Base-by-base conservation (phyloP, 2,797 vertebrate genomes). In the Cyclopterus lumpus region DNA sequence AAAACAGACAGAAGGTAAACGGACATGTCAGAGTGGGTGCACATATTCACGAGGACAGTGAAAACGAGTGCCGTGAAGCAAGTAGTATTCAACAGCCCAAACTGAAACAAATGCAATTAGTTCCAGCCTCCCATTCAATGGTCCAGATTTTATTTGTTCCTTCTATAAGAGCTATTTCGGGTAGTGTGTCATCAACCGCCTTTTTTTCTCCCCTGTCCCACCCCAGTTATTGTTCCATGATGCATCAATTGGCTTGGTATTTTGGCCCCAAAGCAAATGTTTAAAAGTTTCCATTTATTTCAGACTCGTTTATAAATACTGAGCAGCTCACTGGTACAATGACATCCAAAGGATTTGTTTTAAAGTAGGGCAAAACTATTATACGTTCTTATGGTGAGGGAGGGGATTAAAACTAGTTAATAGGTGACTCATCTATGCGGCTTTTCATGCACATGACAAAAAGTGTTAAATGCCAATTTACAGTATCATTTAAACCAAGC, bases 281-380 rank as follows among this genome's bases (percentile, higher is more conserved):
- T 83, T 83, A 80, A 88, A 91, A 84, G 72, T 79, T 79, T 67
- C 82, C 65, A 89, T 93, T 92, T 89, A 93, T 93, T 92, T 90
- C 83, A 88, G 59, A 83, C 73, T 88, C 48, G 78, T 71, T 89
- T 77, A 93, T 91, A 93, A 93, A 92, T 93, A 91, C 84, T 36
- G 76, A 89, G 90, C 86, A 89, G 81, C 90, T 88, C 42, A 83
- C 69, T 42, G 72, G 42, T 85, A 71, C 73, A 68, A 64, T 36
- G 67, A 79, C 28, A 42, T n/a, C 34, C 59, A 57, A 60, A 14
- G 22, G 28, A 48, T 42, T 67, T 67, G 16, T 42, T 80, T 69
- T 54, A 20, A 71, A 75, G 75, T 16, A 62, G 69, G 73, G 60
- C 49, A 75, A 75, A 75, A 71, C 60, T 34, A 60, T 65, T 61